Percentiles rank a stretch among this genome's conserved stretches.
Evolutionary conservation across 1,140 invertebrate species (phyloP).

Genomic region (Achroia grisella): DNA sequence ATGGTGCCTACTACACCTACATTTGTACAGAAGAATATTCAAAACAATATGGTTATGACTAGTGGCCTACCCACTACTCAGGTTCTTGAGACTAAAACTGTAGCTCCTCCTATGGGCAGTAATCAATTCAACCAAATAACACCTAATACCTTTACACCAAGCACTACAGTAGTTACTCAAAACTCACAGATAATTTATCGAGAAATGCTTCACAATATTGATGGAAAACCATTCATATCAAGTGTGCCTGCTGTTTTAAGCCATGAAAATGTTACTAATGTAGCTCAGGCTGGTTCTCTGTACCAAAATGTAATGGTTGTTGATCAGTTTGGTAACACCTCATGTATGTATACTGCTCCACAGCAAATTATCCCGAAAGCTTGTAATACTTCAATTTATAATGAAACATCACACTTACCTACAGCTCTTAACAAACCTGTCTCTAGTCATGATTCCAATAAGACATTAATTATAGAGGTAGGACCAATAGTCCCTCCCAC

Average conservation of each 20-base stretch:
- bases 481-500: conserved; percentile 35
- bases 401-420: conserved; percentile 24
- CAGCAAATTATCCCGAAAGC: conserved; percentile 40
- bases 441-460: conserved; percentile 37
- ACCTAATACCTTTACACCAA: conserved; percentile 39
- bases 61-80: conserved; percentile 29
- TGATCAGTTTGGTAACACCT: conserved; percentile 58
- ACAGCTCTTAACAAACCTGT: conserved; percentile 25
- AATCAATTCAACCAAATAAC: conserved; percentile 45
- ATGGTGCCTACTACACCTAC: conserved; percentile 51
- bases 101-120: conserved; percentile 21
- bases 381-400: conserved; percentile 31
- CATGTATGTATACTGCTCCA: conserved; percentile 55
- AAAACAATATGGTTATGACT: conserved; percentile 55
- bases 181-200: conserved; percentile 66
- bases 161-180: conserved; percentile 57
- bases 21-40: conserved; percentile 60
- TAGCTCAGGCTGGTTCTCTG: conserved; percentile 48
- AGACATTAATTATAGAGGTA: conserved; percentile 61
- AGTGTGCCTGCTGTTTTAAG: conserved; percentile 44
- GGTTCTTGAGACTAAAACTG: conserved; percentile 37
- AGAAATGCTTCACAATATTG: conserved; percentile 61
- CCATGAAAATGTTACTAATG: conserved; percentile 47
- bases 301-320: conserved; percentile 70
- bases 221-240: conserved; percentile 59